Conservation (phyloP, 2,113 vertebrate species). For the Cynoglossus semilaevis region DNA sequence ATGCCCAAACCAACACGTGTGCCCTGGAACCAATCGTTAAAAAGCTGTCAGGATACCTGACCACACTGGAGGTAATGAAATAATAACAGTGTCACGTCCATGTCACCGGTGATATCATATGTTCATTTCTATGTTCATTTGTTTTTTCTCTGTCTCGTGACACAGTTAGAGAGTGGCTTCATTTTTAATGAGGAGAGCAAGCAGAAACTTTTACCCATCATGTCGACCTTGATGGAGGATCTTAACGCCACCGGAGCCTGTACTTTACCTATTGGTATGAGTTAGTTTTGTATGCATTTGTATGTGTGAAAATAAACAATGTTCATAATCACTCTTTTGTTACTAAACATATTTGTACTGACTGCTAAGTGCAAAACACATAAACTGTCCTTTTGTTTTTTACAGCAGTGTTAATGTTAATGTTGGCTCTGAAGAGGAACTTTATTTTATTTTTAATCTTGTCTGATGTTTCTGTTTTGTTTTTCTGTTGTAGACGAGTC, state of each 20-base stretch:
- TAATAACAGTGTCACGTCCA: neutral
- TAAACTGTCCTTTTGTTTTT: too few species aligned
- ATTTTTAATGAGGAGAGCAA: slow-evolving; percentile 97
- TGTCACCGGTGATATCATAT: neutral
- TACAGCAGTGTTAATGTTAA: too few species aligned
- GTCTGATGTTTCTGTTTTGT: neutral
- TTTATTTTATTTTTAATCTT: neutral
- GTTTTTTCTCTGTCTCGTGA: slow-evolving; percentile 6
- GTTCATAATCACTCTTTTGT: too few species aligned
- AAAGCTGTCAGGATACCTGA: slow-evolving; percentile 95
- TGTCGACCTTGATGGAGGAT: slow-evolving; percentile 93
- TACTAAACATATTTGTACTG: too few species aligned
- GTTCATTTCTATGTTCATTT: too few species aligned
- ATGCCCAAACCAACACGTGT: slow-evolving; percentile 91
- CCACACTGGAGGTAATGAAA: slow-evolving; percentile 87
- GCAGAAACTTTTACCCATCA: slow-evolving; percentile 93
- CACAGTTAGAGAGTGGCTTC: slow-evolving; percentile 92
- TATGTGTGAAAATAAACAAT: too few species aligned
- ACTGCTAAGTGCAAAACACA: too few species aligned
- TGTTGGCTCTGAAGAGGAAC: too few species aligned
- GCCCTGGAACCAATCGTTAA: slow-evolving; percentile 95
- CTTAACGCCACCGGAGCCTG: slow-evolving; percentile 93
- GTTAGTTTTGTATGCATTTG: neutral
- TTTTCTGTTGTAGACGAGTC: slow-evolving; percentile 83
- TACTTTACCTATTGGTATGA: slow-evolving; percentile 89